Evolutionary conservation across 2,888 invertebrate species (phyloP).

Genomic region (Lasioglossum vierecki): DNA sequence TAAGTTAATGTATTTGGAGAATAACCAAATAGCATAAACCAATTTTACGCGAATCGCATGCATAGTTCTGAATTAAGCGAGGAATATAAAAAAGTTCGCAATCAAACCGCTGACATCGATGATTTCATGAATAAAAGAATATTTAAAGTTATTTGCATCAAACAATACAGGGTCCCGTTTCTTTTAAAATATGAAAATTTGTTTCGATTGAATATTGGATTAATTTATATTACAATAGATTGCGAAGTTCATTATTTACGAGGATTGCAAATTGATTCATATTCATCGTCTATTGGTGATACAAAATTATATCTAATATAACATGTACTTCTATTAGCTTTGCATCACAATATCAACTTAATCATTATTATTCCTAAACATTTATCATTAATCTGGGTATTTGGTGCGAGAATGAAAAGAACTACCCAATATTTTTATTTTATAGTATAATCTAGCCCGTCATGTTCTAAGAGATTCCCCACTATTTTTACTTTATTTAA

Average conservation of each 20-base stretch:
- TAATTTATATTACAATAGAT: neutral
- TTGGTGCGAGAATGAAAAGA: neutral
- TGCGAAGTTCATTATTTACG: neutral
- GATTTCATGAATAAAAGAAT: constrained; percentile 16
- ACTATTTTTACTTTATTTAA: neutral
- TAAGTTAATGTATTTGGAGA: neutral
- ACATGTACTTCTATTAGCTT: neutral
- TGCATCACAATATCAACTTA: neutral
- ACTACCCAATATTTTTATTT: neutral
- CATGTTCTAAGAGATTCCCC: neutral
- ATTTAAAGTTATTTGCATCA: neutral
- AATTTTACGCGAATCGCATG: neutral
- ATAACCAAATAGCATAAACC: neutral
- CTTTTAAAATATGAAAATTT: neutral
- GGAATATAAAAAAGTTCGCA: neutral
- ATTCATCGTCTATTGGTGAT: neutral
- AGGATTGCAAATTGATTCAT: neutral
- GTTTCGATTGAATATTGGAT: neutral
- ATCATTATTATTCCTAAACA: neutral
- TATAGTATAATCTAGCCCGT: neutral
- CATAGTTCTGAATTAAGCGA: neutral
- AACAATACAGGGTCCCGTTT: neutral
- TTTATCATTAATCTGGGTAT: neutral
- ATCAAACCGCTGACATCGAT: neutral
- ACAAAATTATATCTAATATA: neutral